Conservation (phyloP, 2,888 invertebrate species). For the Charanyca ferruginea region DNA sequence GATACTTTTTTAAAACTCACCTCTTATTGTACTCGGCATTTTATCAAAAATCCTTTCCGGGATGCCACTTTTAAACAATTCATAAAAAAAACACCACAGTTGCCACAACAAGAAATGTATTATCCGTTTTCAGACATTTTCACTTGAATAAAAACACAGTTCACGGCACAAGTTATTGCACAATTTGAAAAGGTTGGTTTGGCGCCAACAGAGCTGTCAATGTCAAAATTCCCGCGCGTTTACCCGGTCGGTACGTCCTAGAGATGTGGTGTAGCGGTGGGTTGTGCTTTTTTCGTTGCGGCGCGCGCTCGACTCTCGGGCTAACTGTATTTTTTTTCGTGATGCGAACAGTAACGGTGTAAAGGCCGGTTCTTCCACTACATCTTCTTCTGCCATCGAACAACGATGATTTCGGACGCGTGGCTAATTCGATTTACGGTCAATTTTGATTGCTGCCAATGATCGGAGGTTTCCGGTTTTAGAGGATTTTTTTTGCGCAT, state of each 20-base stretch:
- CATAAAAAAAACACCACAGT: slow-evolving; percentile 66
- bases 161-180: slow-evolving; percentile 59
- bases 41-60: slow-evolving; percentile 80
- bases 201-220: slow-evolving; percentile 81
- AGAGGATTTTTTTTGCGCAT: slow-evolving; percentile 53
- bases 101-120: slow-evolving; percentile 66
- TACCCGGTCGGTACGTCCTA: slow-evolving; percentile 81
- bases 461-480: slow-evolving; percentile 60
- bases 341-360: slow-evolving; percentile 86
- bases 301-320: slow-evolving; percentile 77
- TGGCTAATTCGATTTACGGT: slow-evolving; percentile 69
- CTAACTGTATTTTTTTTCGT: slow-evolving; percentile 90
- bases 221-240: slow-evolving; percentile 80
- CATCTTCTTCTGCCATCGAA: slow-evolving; percentile 78
- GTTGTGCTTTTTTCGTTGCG: slow-evolving; percentile 88
- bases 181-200: slow-evolving; percentile 61
- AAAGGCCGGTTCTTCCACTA: slow-evolving; percentile 81
- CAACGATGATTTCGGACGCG: slow-evolving; percentile 75
- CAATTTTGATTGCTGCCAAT: slow-evolving; percentile 65
- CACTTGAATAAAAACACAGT: slow-evolving; percentile 66
- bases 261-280: slow-evolving; percentile 81
- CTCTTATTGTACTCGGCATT: slow-evolving; percentile 90
- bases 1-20: slow-evolving; percentile 74
- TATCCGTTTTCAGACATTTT: slow-evolving; percentile 82
- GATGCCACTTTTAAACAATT: slow-evolving; percentile 71